Conservation (phyloP, 2,113 vertebrate species). For the Microcebus griseorufus region DNA sequence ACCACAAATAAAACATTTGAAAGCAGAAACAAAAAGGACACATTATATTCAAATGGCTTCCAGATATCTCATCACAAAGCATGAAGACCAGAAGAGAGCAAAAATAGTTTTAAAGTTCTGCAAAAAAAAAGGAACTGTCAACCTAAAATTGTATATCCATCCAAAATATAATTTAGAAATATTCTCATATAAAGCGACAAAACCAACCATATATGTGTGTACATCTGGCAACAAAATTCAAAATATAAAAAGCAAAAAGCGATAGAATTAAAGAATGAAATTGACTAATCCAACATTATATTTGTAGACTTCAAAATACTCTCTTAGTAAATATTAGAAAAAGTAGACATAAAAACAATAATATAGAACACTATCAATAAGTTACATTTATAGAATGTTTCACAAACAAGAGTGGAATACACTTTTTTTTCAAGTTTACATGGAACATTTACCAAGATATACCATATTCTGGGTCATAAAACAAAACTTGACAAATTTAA, state of each 20-base stretch:
- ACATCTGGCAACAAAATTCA: background rate
- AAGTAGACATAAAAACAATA: background rate
- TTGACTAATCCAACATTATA: background rate
- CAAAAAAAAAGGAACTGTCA: background rate
- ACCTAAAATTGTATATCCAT: background rate
- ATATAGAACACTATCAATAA: too few species aligned
- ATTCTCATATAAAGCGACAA: background rate
- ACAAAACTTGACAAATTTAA: background rate
- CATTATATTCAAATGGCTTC: background rate
- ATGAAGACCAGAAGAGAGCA: background rate
- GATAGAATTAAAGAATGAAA: background rate
- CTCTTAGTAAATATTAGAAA: background rate
- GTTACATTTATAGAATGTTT: background rate
- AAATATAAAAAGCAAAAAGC: background rate
- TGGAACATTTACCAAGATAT: background rate
- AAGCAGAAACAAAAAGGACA: background rate
- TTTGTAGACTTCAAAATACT: background rate
- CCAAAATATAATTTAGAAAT: background rate
- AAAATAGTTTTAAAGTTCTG: background rate
- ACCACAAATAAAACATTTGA: background rate
- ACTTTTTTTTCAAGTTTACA: background rate
- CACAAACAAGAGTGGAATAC: background rate
- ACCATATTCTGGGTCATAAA: background rate
- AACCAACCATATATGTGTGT: background rate
- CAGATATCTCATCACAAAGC: background rate